A percentile compares a stretch with the other conserved stretches of the same genome.
Conservation (phyloP, 2,797 vertebrate species). For the Diglossa cyanea region DNA sequence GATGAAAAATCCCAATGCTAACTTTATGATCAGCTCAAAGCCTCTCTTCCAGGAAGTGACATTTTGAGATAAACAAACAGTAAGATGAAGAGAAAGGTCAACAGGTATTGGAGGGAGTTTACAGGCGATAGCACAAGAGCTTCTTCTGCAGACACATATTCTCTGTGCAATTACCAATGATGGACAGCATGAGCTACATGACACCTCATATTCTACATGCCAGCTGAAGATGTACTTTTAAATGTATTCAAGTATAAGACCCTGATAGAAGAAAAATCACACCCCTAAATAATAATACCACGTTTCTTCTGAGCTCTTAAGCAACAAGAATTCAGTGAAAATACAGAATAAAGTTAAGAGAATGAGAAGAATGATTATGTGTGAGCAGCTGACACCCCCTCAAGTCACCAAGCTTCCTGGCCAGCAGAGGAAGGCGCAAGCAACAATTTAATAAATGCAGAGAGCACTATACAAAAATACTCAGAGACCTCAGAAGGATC, state of each 20-base stretch:
- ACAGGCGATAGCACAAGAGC: neutral
- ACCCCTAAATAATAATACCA: neutral
- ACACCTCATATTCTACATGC: neutral
- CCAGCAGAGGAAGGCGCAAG: neutral
- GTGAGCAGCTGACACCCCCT: neutral
- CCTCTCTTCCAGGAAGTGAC: neutral
- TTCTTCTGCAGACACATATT: neutral
- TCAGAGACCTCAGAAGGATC: neutral
- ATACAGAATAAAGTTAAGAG: neutral
- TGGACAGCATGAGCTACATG: neutral
- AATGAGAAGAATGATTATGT: neutral
- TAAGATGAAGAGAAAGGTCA: slow-evolving; percentile 51
- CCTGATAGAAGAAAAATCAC: neutral
- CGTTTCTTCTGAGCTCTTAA: neutral
- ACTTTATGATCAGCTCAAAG: neutral
- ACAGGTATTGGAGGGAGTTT: slow-evolving; percentile 27
- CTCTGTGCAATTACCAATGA: neutral
- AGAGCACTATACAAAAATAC: neutral
- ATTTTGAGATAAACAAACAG: slow-evolving; percentile 40
- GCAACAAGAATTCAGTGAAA: neutral
- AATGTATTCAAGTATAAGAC: neutral
- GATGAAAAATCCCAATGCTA: neutral
- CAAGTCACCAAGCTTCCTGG: neutral
- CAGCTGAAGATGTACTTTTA: neutral
- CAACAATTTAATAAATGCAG: neutral